These are phyloP conservation scores for Sphenopsis melanotis DNA, from an alignment of 2,797 vertebrate genomes.

Conservation along the genomic window DNA sequence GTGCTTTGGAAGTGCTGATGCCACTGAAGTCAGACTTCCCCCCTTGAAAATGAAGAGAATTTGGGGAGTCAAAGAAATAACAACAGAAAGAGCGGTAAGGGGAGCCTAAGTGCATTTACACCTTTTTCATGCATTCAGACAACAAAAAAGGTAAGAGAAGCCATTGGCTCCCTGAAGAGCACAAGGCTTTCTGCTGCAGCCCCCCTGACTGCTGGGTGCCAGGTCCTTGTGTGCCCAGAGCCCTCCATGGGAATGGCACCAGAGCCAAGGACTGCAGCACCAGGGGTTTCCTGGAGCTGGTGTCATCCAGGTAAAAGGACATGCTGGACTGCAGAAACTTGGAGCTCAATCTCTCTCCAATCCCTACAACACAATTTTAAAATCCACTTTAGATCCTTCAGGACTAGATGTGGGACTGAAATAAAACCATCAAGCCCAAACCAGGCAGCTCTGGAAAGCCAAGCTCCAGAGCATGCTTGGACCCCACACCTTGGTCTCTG, in stretches of 20 bases:
- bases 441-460: not conserved
- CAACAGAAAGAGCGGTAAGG: not conserved
- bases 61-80: not conserved
- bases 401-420: not conserved
- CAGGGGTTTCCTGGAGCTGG: accelerated
- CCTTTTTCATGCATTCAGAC: not conserved
- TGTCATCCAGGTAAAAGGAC: not conserved
- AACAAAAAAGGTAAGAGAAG: not conserved
- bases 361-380: not conserved
- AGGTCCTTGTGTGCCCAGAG: not conserved
- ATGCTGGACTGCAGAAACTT: not conserved
- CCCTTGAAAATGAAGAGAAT: not conserved
- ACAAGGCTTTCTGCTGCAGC: not conserved
- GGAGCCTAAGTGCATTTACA: not conserved
- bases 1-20: not conserved
- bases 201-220: not conserved
- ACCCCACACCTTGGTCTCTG: not conserved
- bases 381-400: not conserved
- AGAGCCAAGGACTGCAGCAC: not conserved
- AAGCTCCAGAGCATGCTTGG: accelerated
- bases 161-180: not conserved
- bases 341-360: not conserved
- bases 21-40: not conserved
- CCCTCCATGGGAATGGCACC: accelerated
- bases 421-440: not conserved